Percentiles rank a stretch among this genome's conserved stretches.
Evolutionary conservation across 2,888 invertebrate genomes (phyloP).

Genomic region (Stenurella melanura): DNA sequence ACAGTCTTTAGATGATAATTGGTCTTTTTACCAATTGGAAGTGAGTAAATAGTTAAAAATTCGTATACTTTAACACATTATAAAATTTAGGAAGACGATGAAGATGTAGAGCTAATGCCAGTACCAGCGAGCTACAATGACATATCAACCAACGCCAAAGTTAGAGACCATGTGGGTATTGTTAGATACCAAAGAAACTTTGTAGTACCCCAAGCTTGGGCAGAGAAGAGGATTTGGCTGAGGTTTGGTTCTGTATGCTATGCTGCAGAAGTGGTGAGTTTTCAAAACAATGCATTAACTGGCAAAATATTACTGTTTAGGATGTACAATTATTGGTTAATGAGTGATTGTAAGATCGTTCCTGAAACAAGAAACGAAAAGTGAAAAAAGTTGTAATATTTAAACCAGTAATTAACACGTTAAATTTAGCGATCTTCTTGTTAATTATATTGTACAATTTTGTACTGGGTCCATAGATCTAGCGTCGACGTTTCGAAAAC

Average conservation of each 20-base stretch:
- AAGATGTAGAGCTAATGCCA: slow-evolving; percentile 87
- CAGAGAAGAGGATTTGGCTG: slow-evolving; percentile 83
- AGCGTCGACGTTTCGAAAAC: too few species aligned
- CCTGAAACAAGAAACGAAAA: too few species aligned
- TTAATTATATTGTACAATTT: too few species aligned
- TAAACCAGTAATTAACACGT: too few species aligned
- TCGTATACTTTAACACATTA: not conserved
- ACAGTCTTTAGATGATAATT: not conserved
- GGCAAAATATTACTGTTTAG: too few species aligned
- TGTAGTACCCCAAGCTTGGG: slow-evolving; percentile 85
- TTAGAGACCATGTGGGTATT: slow-evolving; percentile 94
- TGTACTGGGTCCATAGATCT: too few species aligned
- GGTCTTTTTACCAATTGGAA: not conserved
- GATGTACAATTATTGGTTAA: too few species aligned
- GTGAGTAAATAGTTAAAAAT: not conserved
- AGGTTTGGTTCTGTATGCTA: slow-evolving; percentile 95
- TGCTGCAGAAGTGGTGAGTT: slow-evolving; percentile 87
- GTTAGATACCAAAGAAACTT: slow-evolving; percentile 96
- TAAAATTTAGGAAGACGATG: slow-evolving; percentile 36
- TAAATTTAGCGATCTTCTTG: too few species aligned
- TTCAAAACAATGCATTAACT: not conserved
- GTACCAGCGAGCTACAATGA: slow-evolving; percentile 98
- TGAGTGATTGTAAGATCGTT: too few species aligned
- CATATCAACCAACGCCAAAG: slow-evolving; percentile 84
- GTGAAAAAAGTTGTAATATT: too few species aligned